Evolutionary conservation across 2,797 vertebrate genomes (phyloP), one percentile per base, ranked within the genome.

Genomic region (Poeciliopsis gracilis): DNA sequence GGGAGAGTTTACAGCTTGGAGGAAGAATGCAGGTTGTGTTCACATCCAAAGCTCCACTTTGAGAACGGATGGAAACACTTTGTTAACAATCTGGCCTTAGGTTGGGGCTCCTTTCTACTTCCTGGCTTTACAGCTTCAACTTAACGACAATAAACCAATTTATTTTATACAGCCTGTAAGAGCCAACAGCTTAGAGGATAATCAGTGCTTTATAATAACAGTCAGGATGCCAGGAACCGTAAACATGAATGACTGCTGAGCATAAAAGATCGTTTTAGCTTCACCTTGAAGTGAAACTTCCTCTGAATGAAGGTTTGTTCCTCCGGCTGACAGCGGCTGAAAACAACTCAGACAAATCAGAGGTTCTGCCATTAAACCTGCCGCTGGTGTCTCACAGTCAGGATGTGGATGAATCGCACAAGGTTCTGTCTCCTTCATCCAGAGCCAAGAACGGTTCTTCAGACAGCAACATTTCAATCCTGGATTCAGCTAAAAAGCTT

Each of bases 11-110:
- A 82, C 76, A 76, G 82, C 78, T 59, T 3, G 63, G 9, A 77
- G 71, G 18, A 82, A 73, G 71, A 83, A 84, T 76, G 70, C 59
- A 55, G 72, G 81, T 84, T 71, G 77, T 73, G 80, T 76, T 88
- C 81, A n/a, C 45, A 0, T 80, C 84, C 79, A 84, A 36, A 36
- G 30, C 61, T 63, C 61, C 61, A 38, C 61, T 66, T 66, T 66
- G 33, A 23, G 43, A 59, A 66, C 69, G 13, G 2, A 76, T 71
- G 79, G 61, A 73, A 46, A 47, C 51, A 51, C 16, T 38, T 61
- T 72, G 76, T 81, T 88, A 75, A 82, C 73, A 73, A 30, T 71
- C 79, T 82, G 77, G 82, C 75, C 61, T 4, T 18, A 73, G 72
- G 76, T 66, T 59, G 59, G 41, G 71, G 66, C 70, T 38, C 55